Evolutionary conservation across 2,797 vertebrate species (phyloP), one percentile per base, ranked within the genome.

Genomic region (Orestias chungarensis): DNA sequence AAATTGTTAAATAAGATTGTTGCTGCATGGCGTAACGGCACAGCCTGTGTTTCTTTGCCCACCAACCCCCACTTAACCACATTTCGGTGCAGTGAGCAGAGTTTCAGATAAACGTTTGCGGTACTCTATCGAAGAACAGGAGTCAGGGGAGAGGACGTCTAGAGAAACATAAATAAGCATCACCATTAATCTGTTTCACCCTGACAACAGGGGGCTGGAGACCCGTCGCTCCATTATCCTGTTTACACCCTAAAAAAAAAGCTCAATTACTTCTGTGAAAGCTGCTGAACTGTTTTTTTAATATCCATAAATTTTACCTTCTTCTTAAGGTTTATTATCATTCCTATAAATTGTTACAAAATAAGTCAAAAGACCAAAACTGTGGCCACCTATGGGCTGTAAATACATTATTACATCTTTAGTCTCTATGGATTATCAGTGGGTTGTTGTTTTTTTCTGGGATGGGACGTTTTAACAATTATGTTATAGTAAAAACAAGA

Each of bases 1-100:
- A 92, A 94, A 92, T 83, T 85, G 90, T 90, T 92, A 81, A 80
- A 89, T 91, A 80, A 91, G 85, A 93, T 89, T 77, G 88, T 90
- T 92, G 82, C 74, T 73, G 85, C 82, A 89, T 87, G 87, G 83
- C 76, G 87, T 91, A 91, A 90, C 74, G 23, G 73, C 55, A 33
- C 73, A 55, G 59, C 49, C 29, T 57, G 59, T 64, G 44, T 73
- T 57, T 71, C 50, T 66, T 52, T 62, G 35, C 66, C 66, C 46
- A 73, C 52, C 77, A 76, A 83, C 73, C 81, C 49, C 83, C 75
- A 29, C 59, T 23, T 31, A 1, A 78, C 68, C 78, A 81, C 82
- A 88, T 93, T 87, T 91, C 88, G 86, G 73, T 75, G 77, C 79
- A 74, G 71, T 90, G 88, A 91, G 78, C 68, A 80, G 81, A 78